Evolutionary conservation across 2,113 vertebrate genomes (phyloP), one percentile per base, ranked within the genome.

Genomic region (Etia nguti): DNA sequence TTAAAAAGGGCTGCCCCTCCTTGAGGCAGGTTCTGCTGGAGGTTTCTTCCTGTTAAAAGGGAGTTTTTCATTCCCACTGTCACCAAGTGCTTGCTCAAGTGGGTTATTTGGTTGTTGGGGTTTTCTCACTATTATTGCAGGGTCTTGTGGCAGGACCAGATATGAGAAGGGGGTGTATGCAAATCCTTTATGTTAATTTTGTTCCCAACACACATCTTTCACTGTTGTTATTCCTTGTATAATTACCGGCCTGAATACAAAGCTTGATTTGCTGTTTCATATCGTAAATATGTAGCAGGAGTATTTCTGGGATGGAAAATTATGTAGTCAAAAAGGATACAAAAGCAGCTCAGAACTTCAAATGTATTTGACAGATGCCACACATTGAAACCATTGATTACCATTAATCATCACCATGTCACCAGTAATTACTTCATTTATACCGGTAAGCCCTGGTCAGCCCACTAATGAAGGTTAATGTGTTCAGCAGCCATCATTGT

Each of bases 381-480:
- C 60, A 82, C 80, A 91, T 93, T 89, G 90, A 50, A 85, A 79
- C 12, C 75, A 90, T 87, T 92, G 85, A 84, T 91, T 75, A 73
- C 48, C 88, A 92, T 93, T 87, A 89, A 92, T 94, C 91, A 89
- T 88, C 54, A 55, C 29, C 6, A 54, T 89, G 90, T 82, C 93
- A 85, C 62, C 41, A 57, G 88, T 94, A 93, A 95, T 95, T 92
- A 94, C 90, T 81, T 70, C 38, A 87, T 90, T 93, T 88, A 88
- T 84, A 86, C 8, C 22, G 12, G 89, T 81, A 80, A 89, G 80
- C 68, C 68, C 79, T 79, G 82, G 81, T 87, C 90, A 92, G 75
- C 38, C 50, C 18, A 6, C 85, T 94, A 94, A 95, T 92, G 91
- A 95, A 92, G 94, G 93, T 95, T 90, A 95, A 92, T 93, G 88